phyloP scores from a whole-genome alignment of 2,113 vertebrate genomes.

The Ranitomeya variabilis region DNA sequence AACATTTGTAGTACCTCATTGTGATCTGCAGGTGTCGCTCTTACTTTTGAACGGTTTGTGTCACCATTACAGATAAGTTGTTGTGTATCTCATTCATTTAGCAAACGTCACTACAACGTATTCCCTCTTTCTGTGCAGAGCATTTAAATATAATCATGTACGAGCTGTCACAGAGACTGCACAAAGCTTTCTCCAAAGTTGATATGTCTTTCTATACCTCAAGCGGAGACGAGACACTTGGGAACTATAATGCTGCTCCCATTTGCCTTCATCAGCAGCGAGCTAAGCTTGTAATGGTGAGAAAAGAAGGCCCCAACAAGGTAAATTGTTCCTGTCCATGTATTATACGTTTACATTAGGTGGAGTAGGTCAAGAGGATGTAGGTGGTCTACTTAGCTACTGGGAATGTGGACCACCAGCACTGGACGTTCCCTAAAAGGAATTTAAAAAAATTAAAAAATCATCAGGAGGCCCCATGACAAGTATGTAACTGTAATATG shows the following conservation, averaged over 20 bases:
- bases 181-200: constrained; percentile 73
- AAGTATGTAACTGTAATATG: too few species aligned
- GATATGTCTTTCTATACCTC: constrained; percentile 71
- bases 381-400: too few species aligned
- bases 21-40: neutral
- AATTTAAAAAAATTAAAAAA: too few species aligned
- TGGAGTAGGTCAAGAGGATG: too few species aligned
- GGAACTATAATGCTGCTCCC: constrained; percentile 57
- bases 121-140: constrained; percentile 63
- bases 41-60: neutral
- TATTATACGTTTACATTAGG: neutral
- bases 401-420: too few species aligned
- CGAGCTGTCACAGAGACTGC: constrained; percentile 70
- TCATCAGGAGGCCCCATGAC: too few species aligned
- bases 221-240: constrained; percentile 58
- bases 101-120: too few species aligned
- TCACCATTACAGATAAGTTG: neutral
- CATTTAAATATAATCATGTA: constrained; percentile 77
- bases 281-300: constrained; percentile 72
- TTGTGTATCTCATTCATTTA: neutral
- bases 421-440: too few species aligned
- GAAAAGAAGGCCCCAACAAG: constrained; percentile 79
- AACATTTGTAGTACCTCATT: neutral
- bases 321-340: constrained; percentile 60
- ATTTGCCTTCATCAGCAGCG: constrained; percentile 71